Base-by-base conservation (phyloP, 2,888 invertebrate species). In the Eupithecia insigniata region DNA sequence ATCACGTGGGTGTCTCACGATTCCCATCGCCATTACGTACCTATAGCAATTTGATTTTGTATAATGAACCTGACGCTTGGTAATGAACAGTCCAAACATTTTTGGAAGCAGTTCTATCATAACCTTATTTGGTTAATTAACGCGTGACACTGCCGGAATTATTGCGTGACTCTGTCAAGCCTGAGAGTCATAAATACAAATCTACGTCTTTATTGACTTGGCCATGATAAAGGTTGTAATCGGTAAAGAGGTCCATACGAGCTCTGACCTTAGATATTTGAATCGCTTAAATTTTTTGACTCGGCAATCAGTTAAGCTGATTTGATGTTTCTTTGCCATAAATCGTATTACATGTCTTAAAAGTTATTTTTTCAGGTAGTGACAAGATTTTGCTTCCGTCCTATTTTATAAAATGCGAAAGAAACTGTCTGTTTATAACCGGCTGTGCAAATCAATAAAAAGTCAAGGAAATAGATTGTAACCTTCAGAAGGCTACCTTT, bases 11-110 rank as follows among this genome's bases (percentile, higher is more conserved):
- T 61, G 71, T 67, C 36, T 72, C 78, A 80, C 77, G 73, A 75
- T 73, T 71, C 73, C 72, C 71, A 78, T 80, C 72, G 81, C 78
- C 79, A 62, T 75, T 78, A 76, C 72, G 74, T 77, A n/a, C n/a
- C n/a, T n/a, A 72, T 79, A 67, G 28, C 72, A 77, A 77, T 80
- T 81, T 77, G 77, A 76, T 73, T 73, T 65, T 66, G 65, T 69
- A 71, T 74, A 46, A 68, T 77, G 70, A 73, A 76, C 64, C 71
- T 71, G 66, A 30, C 66, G 62, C 62, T 64, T 36, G 67, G 64
- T 71, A 74, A 70, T 74, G 60, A 69, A 73, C 61, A 61, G 60
- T 74, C n/a, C n/a, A n/a, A n/a, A n/a, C n/a, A n/a, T n/a, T n/a
- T 75, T 76, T 67, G 72, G 60, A 75, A 68, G 62, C 46, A 60